Conservation (phyloP, 2,888 invertebrate species). For the Theretra japonica region DNA sequence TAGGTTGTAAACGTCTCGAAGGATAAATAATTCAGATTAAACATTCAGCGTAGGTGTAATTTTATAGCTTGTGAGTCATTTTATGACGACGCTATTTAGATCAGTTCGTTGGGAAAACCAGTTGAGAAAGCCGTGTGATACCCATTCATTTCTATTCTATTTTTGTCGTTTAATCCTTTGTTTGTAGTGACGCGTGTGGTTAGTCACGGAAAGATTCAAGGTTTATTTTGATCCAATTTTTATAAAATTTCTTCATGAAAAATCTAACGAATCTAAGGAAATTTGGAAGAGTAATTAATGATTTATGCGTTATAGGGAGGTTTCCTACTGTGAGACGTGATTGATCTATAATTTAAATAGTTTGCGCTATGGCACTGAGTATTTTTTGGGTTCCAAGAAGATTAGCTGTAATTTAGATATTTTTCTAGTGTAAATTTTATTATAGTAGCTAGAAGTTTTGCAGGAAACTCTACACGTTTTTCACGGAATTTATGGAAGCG, state of each 20-base stretch:
- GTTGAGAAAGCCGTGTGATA: conserved; percentile 12
- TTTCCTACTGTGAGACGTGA: too few relatives aligned
- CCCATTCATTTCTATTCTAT: conserved; percentile 18
- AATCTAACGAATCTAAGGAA: background rate
- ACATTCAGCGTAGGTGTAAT: conserved; percentile 24
- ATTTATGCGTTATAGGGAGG: too few relatives aligned
- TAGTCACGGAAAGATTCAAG: conserved; percentile 5
- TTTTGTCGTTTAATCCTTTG: conserved; percentile 17
- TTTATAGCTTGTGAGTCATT: conserved; percentile 24
- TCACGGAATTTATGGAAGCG: too few relatives aligned
- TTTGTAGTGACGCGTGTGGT: conserved; percentile 6
- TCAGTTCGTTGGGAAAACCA: conserved; percentile 23
- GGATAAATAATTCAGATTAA: conserved; percentile 25
- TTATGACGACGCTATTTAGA: conserved; percentile 16
- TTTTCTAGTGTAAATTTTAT: too few relatives aligned
- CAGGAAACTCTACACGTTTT: too few relatives aligned
- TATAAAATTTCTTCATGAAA: background rate
- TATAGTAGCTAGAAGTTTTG: too few relatives aligned
- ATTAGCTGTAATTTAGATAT: too few relatives aligned
- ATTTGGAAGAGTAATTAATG: too few relatives aligned
- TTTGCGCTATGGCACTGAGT: too few relatives aligned
- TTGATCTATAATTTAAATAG: too few relatives aligned
- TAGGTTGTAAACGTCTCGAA: conserved; percentile 6
- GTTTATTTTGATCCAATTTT: background rate
- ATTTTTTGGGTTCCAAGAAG: too few relatives aligned